Evolutionary conservation across 2,888 invertebrate genomes (phyloP).

Genomic region (Camptogramma bilineatum): DNA sequence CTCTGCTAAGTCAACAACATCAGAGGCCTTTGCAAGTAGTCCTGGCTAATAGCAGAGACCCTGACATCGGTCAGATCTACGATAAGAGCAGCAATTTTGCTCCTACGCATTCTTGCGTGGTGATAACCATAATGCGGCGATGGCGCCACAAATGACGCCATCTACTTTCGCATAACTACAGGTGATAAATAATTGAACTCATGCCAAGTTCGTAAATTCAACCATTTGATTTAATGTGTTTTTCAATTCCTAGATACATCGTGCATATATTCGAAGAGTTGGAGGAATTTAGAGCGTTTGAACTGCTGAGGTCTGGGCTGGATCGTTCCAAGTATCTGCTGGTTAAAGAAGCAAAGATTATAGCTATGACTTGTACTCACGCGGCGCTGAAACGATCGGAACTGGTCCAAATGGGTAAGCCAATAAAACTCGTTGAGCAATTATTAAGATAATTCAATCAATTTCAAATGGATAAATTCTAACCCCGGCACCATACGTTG

Average conservation of each 20-base stretch:
- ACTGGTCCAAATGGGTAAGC: constrained; percentile 94
- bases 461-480: not conserved
- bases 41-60: no score
- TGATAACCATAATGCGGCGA: not conserved
- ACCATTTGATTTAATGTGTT: constrained; percentile 2
- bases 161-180: constrained; percentile 1
- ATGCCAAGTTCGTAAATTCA: constrained; percentile 23
- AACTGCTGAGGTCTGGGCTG: constrained; percentile 96
- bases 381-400: constrained; percentile 98
- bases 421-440: not conserved
- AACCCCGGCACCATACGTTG: no score
- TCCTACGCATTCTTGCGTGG: no score
- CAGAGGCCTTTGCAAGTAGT: no score
- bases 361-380: constrained; percentile 99
- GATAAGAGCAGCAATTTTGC: no score
- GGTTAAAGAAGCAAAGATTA: constrained; percentile 99
- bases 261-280: constrained; percentile 98
- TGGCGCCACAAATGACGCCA: constrained; percentile 5
- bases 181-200: constrained; percentile 11
- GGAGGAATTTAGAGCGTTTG: constrained; percentile 99
- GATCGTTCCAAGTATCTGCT: constrained; percentile 98
- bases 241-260: constrained; percentile 88
- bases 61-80: no score
- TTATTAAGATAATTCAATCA: not conserved
- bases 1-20: no score